Evolutionary conservation across 2,888 invertebrate species (phyloP).

Genomic region (Agrotis clavis): DNA sequence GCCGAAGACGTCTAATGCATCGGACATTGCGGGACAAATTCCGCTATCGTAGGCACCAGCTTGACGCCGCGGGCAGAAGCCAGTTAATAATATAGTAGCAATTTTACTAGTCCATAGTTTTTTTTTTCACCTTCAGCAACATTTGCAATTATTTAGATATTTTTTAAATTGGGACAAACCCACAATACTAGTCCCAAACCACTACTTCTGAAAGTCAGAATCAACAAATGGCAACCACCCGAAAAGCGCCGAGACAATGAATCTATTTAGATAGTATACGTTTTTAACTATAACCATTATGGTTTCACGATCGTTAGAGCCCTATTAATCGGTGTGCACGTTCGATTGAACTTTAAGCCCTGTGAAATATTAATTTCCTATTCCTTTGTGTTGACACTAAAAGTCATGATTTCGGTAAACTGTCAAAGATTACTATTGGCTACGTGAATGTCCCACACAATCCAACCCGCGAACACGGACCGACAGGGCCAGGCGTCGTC

Average conservation of each 20-base stretch:
- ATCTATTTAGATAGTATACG: neutral
- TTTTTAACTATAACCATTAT: neutral
- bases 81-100: too few species aligned
- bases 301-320: neutral
- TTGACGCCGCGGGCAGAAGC: too few species aligned
- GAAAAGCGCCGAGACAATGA: too few species aligned
- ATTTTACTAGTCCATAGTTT: neutral
- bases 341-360: constrained; percentile 4
- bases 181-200: too few species aligned
- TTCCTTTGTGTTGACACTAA: neutral
- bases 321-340: constrained; percentile 13
- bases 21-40: too few species aligned
- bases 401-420: neutral
- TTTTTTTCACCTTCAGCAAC: neutral
- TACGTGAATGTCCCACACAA: constrained; percentile 4
- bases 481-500: constrained; percentile 43
- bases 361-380: neutral
- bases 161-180: too few species aligned
- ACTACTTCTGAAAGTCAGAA: too few species aligned
- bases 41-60: too few species aligned
- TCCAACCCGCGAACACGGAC: constrained; percentile 19
- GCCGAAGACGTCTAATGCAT: too few species aligned
- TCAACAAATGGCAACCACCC: too few species aligned
- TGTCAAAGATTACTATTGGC: neutral
- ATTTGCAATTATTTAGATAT: neutral